Evolutionary conservation across 2,888 invertebrate genomes (phyloP), one percentile per base, ranked within the genome.

Genomic region (Parnassius mnemosyne): DNA sequence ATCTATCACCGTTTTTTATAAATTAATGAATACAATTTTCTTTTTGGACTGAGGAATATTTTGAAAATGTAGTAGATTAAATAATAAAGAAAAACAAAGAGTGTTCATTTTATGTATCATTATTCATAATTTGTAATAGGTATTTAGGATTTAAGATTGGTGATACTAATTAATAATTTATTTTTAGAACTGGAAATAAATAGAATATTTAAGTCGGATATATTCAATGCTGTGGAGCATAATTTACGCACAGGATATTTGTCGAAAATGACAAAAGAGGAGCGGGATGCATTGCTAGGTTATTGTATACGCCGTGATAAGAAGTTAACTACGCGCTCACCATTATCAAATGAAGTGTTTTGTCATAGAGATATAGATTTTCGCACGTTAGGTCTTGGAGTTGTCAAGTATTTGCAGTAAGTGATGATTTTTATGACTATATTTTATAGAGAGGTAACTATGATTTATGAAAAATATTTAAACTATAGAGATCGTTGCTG

Each of bases 171-270:
- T 11, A 34, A 12, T 44, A 41, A 49, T 25, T 10, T 60, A 34
- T 34, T 34, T 58, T 60, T 73, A 94, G 94, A 94, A 79, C 71
- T 93, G 63, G 94, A 95, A 86, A 77, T 93, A 49, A 92, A 94
- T 72, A 87, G 94, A 61, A 68, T 94, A 56, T 91, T 94, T 69
- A 92, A 94, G 74, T 93, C 93, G 0, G 92, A 93, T 61, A 85
- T 89, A 67, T 95, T 93, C 72, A 94, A 94, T 72, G 84, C 87
- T 0, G 89, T 92, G 11, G 89, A 92, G 70, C 93, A 93, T 71
- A 84, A 73, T 1, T 64, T 89, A 53, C 79, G 82, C 62, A 88
- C 89, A 0, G 77, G 71, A 12, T 88, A 85, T 60, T 78, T 89
- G 56, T 73, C 74, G 50, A 81, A 85, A 53, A 88, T 92, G 80